Evolutionary conservation across 2,888 invertebrate genomes (phyloP), one percentile per base, ranked within the genome.

Genomic region (Gari tellinella): DNA sequence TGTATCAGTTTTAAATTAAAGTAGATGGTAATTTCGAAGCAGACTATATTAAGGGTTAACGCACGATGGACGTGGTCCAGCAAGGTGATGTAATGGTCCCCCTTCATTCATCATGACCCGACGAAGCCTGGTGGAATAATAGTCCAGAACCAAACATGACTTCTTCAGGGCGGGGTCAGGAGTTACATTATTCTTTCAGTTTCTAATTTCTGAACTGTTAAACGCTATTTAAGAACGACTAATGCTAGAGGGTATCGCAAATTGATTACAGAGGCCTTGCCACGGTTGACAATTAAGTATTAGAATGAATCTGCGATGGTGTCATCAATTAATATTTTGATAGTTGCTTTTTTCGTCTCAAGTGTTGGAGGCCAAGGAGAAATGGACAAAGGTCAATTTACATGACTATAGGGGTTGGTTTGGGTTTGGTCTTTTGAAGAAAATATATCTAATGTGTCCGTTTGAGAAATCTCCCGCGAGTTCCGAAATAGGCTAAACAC

Each of bases 211-310:
- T 38, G 31, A 53, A 64, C 70, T 67, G 72, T 76, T 70, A 76
- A 76, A 76, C 72, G 76, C 76, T 72, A 76, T 76, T 76, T 76
- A 76, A 76, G 46, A 67, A 43, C 63, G 40, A 57, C 63, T 76
- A 76, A 76, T 76, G 76, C 64, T 64, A 76, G 64, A 53, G 75
- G 63, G 55, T 63, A 58, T 38, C 43, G 38, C 43, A 56, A 76
- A 72, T 67, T 76, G 76, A 76, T 76, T 76, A 66, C 65, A 58
- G 60, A 56, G 61, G 41, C n/a, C 21, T 43, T 26, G 52, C 63
- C 63, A 72, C 72, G 67, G 72, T n/a, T 51, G n/a, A 48, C 70
- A 72, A 76, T 76, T 72, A 64, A 48, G 48, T 23, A 26, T 26
- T 48, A 56, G 41, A 38, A 49, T 61, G 61, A 69, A 61, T 68